These are phyloP conservation scores for Drosophila maculinotata DNA, from an alignment of 2,888 invertebrate genomes.

Conservation along the genomic window DNA sequence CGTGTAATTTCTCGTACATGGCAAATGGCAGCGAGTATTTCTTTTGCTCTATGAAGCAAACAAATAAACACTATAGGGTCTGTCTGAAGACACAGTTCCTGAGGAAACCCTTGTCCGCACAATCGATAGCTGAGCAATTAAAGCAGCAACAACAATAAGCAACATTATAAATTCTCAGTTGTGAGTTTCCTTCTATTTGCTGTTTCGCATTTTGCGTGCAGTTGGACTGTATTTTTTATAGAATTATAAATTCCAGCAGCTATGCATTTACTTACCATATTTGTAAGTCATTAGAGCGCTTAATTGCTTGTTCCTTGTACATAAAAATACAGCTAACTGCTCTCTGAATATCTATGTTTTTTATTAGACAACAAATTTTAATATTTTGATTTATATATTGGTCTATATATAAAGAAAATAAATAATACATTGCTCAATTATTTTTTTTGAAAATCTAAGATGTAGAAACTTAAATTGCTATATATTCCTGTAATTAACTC, in stretches of 20 bases:
- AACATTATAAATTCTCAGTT: slow-evolving; percentile 27
- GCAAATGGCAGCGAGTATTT: slow-evolving; percentile 7
- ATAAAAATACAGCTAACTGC: not conserved
- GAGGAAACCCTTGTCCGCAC: slow-evolving; percentile 29
- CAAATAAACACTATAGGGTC: not conserved
- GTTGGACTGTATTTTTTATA: not conserved
- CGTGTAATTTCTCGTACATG: slow-evolving; percentile 8
- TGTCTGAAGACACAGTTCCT: slow-evolving; percentile 7
- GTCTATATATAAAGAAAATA: too few species aligned
- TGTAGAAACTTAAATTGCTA: too few species aligned
- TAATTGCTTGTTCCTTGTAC: slow-evolving; percentile 41
- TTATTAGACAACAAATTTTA: too few species aligned
- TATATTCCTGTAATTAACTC: too few species aligned
- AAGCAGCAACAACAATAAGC: slow-evolving; percentile 12
- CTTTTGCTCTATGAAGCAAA: slow-evolving; percentile 2
- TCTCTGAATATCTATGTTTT: slow-evolving; percentile 5
- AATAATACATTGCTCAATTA: too few species aligned
- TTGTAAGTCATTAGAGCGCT: slow-evolving; percentile 20
- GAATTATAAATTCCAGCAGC: slow-evolving; percentile 2
- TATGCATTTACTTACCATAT: slow-evolving; percentile 20
- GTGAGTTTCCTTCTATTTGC: not conserved
- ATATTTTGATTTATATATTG: too few species aligned
- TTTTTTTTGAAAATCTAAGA: too few species aligned
- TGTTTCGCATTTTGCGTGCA: slow-evolving; percentile 1
- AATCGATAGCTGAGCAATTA: slow-evolving; percentile 34